Conservation (phyloP, 2,113 vertebrate species). For the Oncorhynchus nerka region DNA sequence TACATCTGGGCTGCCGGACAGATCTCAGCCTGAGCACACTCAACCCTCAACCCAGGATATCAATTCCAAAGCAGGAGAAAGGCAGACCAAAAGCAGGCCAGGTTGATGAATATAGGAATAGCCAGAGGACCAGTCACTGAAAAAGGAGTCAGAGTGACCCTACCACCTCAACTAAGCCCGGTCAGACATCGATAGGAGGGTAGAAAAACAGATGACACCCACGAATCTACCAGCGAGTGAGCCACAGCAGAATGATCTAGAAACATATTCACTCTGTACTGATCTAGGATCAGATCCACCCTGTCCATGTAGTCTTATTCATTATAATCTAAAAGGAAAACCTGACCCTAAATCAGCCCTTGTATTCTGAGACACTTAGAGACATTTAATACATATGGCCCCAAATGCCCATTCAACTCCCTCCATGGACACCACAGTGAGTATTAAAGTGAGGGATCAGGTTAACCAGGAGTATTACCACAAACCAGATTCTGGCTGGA, state of each 20-base stretch:
- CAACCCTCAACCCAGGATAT: slow-evolving; percentile 26
- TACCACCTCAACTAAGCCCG: background rate
- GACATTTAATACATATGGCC: too few species aligned
- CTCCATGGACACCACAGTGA: background rate
- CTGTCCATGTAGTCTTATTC: too few species aligned
- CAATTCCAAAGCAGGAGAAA: slow-evolving; percentile 36
- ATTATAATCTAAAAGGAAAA: too few species aligned
- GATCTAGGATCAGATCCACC: background rate
- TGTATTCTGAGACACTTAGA: too few species aligned
- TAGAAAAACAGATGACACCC: background rate
- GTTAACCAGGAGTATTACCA: background rate
- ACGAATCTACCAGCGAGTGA: background rate
- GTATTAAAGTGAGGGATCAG: background rate
- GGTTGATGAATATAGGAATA: background rate
- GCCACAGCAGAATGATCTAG: background rate
- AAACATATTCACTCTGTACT: background rate
- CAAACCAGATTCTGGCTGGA: background rate
- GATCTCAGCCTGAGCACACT: slow-evolving; percentile 17
- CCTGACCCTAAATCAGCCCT: too few species aligned
- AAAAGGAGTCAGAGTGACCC: background rate
- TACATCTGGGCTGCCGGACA: slow-evolving; percentile 29
- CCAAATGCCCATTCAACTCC: background rate
- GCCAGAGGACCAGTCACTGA: background rate
- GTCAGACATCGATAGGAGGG: background rate
- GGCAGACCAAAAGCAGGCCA: background rate